Evolutionary conservation across 1,140 invertebrate genomes (phyloP).

Genomic region (Drosophila melanogaster): Release_6_plus_ISO1_MT NC_004354.4:7811501-7812000

Average conservation of each 20-base stretch:
- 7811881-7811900: conserved; percentile 81
- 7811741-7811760: conserved; percentile 44
- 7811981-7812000: conserved; percentile 56
- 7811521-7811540: conserved; percentile 75
- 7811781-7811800: not conserved
- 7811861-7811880: conserved; percentile 80
- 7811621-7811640: conserved; percentile 81
- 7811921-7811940: conserved; percentile 9
- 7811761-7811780: not conserved
- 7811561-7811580: conserved; percentile 19
- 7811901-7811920: conserved; percentile 24
- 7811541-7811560: conserved; percentile 33
- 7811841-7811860: conserved; percentile 76
- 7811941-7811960: conserved; percentile 21
- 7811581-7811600: not conserved
- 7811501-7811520: conserved; percentile 82
- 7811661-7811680: conserved; percentile 83
- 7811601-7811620: conserved; percentile 46
- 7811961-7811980: conserved; percentile 77
- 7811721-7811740: conserved; percentile 35
- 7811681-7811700: conserved; percentile 38
- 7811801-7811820: conserved; percentile 10
- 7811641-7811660: conserved; percentile 81
- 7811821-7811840: conserved; percentile 31
- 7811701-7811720: conserved; percentile 2